Base-by-base conservation (phyloP, 1,140 invertebrate genomes). In the Drosophila rhopaloa region DNA sequence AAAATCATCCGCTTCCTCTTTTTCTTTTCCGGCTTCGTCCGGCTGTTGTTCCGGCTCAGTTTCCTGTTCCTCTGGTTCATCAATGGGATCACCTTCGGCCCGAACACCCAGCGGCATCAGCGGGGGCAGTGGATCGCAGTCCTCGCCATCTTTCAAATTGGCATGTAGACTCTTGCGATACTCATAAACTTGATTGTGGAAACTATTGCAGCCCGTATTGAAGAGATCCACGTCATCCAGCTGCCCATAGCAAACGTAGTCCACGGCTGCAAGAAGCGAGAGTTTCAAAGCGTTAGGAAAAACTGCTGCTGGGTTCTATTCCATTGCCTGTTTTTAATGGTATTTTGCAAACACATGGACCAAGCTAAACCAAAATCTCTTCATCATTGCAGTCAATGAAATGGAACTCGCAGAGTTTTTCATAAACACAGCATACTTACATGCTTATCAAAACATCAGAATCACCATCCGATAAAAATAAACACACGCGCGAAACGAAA, bases 261-360 rank as follows among this genome's bases (percentile, higher is more conserved):
- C 90, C 7, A 91, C 90, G 46, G 83, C 90, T 91, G 66, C 10
- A 74, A 88, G 16, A 50, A 48, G 24, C 62, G 68, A 80, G 44
- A 80, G 47, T 51, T 48, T 32, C 27, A 48, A 38, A 37, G 13
- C 19, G 65, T 78, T 76, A 81, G 51, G 76, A 85, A 86, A 82
- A 90, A 90, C 86, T 81, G 66, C 85, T 79, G 80, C 80, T 57
- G 56, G 68, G 76, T 90, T 91, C 81, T 76, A 85, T 91, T 90
- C 89, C 89, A 91, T 91, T 91, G 89, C 88, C 88, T 81, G 55
- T 88, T 77, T 67, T 73, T 65, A 81, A 76, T 76, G 37, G 73
- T 88, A 89, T 89, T 89, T 91, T 82, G 57, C 54, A 79, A 80
- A 89, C 89, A 91, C 89, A 91, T 91, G 89, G 89, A 91, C 83